Base-by-base conservation (phyloP, 1,140 invertebrate genomes). In the Drosophila parvula region DNA sequence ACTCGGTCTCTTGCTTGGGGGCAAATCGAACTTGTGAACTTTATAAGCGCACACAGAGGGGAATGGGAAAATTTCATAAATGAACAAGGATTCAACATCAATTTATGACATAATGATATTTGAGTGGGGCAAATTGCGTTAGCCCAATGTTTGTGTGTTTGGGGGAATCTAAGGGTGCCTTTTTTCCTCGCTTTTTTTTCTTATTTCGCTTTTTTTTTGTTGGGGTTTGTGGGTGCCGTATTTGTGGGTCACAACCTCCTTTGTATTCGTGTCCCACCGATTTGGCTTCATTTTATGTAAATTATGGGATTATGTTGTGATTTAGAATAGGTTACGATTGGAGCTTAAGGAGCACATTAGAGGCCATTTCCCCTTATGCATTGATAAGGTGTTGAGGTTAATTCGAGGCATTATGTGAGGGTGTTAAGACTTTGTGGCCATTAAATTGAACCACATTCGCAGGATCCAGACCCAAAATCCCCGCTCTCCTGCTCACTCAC, bases 221-320 rank as follows among this genome's bases (percentile, higher is more conserved):
- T 12, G 57, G 57, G 40, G 12, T 55, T 28, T 40, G 40, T 56
- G 55, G 32, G 50, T 38, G 50, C 32, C 50, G 32, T 44, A 43
- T 61, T 32, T 48, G 63, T 48, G 58, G 45, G 67, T 69, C 67
- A 30, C 73, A 63, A 82, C 68, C 81, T 82, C 69, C 70, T 90
- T 81, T 68, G 61, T 77, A 70, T 71, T 47, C 78, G 41, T 55
- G 45, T 45, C 63, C 64, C 77, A 56, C 58, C 51, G 55, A 69
- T 78, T 56, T 60, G 73, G 73, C 62, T 81, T 63, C 68, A 81
- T 88, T 79, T 90, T 90, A 90, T 90, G 88, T 88, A 90, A 90
- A 90, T 90, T 88, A 81, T 81, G 16, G 63, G 83, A 90, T 90
- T 90, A 90, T 81, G 43, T 71, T 89, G 81, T 88, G 88, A 90